Conservation (phyloP, 2,113 vertebrate genomes). For the Gymnorhina tibicen region DNA sequence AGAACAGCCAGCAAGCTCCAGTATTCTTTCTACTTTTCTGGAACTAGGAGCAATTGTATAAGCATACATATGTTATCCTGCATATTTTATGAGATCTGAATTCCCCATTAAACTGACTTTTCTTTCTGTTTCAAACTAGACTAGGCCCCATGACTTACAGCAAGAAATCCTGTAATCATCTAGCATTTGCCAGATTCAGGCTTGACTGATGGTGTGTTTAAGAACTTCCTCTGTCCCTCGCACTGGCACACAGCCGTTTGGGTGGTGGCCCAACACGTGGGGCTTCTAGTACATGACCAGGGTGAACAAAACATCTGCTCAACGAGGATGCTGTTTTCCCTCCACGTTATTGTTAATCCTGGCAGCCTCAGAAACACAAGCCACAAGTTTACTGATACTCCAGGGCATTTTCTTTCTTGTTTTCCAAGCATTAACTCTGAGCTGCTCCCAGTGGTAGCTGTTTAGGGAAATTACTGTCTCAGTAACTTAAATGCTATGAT, state of each 20-base stretch:
- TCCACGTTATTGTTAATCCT: background rate
- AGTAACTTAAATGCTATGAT: background rate
- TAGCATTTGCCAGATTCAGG: background rate
- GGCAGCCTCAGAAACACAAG: background rate
- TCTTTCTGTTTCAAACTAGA: background rate
- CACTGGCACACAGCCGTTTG: background rate
- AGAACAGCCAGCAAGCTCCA: background rate
- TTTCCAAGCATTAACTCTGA: background rate
- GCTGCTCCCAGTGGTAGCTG: background rate
- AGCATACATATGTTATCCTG: background rate
- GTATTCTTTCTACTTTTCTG: background rate
- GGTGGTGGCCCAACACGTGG: background rate
- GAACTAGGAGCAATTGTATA: background rate
- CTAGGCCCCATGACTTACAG: background rate
- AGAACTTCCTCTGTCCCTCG: background rate
- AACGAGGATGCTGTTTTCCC: background rate
- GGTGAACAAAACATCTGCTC: background rate
- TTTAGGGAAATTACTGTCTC: background rate
- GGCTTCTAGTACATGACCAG: background rate
- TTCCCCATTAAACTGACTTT: background rate
- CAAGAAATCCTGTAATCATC: background rate
- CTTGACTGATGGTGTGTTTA: background rate
- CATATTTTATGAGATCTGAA: background rate
- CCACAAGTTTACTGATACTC: background rate
- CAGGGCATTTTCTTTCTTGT: background rate